phyloP scores from a whole-genome alignment of 2,888 invertebrate species.

The Scrobipalpa costella region DNA sequence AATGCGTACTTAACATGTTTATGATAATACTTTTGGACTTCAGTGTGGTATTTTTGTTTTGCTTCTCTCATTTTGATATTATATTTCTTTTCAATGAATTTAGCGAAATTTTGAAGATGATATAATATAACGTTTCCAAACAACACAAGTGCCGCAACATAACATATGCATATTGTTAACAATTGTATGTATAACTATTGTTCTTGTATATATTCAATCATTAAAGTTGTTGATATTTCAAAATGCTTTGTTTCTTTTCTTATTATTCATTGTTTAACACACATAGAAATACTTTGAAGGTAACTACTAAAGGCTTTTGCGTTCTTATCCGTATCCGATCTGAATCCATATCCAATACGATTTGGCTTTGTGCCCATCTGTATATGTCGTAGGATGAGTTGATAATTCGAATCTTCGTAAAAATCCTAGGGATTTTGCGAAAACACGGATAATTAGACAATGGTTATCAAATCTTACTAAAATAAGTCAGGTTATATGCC shows the following conservation, averaged over 20 bases:
- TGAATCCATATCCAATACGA: no score
- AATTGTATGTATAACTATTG: conserved; percentile 70
- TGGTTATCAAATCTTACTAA: no score
- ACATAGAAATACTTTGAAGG: not conserved
- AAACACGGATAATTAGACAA: no score
- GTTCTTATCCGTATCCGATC: no score
- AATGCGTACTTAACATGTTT: conserved; percentile 1
- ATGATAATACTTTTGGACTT: not conserved
- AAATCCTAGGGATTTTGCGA: no score
- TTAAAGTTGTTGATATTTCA: conserved; percentile 80
- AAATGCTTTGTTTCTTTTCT: conserved; percentile 41
- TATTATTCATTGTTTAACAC: not conserved
- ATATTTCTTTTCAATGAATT: conserved; percentile 5
- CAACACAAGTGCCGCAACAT: conserved; percentile 38
- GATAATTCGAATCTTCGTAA: no score
- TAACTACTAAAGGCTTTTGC: no score
- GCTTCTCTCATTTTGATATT: not conserved
- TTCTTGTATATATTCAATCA: conserved; percentile 79
- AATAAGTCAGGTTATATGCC: no score
- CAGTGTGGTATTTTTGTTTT: conserved; percentile 5
- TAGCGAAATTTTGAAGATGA: conserved; percentile 2
- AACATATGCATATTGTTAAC: conserved; percentile 54
- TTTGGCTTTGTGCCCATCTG: no score
- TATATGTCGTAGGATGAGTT: no score
- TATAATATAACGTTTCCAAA: conserved; percentile 8